Evolutionary conservation across 2,113 vertebrate species (phyloP).

Genomic region (Lanius collurio): DNA sequence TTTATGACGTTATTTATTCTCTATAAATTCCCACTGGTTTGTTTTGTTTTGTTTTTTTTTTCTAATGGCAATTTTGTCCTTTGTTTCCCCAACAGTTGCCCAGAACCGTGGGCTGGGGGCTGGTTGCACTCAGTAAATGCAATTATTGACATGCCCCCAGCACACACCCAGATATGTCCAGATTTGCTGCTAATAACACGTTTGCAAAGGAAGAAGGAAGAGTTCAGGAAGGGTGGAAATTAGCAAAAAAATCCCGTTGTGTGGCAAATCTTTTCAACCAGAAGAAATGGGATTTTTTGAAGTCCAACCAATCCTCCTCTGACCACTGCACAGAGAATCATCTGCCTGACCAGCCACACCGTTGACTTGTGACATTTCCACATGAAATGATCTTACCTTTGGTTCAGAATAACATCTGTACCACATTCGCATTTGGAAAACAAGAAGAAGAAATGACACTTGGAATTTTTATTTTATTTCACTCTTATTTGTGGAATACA

Average conservation of each 20-base stretch:
- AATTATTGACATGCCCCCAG: not conserved
- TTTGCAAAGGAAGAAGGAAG: not conserved
- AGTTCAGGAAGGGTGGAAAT: not conserved
- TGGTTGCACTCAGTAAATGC: not conserved
- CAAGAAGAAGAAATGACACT: not conserved
- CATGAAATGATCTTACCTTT: not conserved
- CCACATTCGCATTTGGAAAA: not conserved
- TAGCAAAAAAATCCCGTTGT: accelerated
- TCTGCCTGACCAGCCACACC: not conserved
- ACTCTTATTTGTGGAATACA: accelerated
- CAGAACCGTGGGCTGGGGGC: not conserved
- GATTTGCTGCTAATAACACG: not conserved
- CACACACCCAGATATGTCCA: not conserved
- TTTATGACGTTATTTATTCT: not conserved
- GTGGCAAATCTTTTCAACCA: not conserved
- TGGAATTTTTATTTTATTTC: not conserved
- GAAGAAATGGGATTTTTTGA: not conserved
- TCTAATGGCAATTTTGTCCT: not conserved
- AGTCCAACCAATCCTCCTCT: not conserved
- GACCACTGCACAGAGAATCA: not conserved
- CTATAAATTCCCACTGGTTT: not conserved
- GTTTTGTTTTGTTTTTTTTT: not conserved
- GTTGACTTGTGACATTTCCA: not conserved
- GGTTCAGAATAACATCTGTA: not conserved
- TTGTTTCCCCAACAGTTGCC: not conserved